Evolutionary conservation across 1,140 invertebrate genomes (phyloP).

Genomic region (Scaptomyza pallida): DNA sequence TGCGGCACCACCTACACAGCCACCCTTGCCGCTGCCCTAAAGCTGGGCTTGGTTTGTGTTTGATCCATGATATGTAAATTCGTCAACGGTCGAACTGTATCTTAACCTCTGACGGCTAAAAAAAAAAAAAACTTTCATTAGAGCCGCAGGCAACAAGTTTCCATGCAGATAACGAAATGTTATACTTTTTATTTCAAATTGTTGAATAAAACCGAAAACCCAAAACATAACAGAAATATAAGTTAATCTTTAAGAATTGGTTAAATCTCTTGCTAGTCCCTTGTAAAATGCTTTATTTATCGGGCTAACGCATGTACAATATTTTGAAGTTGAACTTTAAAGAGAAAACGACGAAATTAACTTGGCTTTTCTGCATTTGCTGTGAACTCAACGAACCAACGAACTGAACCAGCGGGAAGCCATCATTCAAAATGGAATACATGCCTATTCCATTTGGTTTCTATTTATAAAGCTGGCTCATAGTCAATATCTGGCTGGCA

Average conservation of each 20-base stretch:
- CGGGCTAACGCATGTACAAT: no score
- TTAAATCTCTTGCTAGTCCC: no score
- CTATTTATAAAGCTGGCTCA: constrained; percentile 42
- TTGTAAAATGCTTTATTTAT: not conserved
- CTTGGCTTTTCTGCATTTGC: not conserved
- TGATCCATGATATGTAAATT: constrained; percentile 58
- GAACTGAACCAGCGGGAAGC: not conserved
- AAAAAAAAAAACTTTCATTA: constrained; percentile 18
- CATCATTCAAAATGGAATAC: constrained; percentile 3
- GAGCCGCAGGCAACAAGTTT: constrained; percentile 31
- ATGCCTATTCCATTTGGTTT: constrained; percentile 49
- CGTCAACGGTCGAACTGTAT: constrained; percentile 12
- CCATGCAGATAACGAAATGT: no score
- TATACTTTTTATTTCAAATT: no score
- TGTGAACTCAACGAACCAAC: no score
- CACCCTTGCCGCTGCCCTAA: not conserved
- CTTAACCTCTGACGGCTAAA: constrained; percentile 34
- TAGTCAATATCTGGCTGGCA: not conserved
- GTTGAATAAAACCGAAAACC: no score
- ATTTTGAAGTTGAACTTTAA: not conserved
- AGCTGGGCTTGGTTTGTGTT: constrained; percentile 22
- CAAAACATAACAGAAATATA: no score
- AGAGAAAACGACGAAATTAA: not conserved
- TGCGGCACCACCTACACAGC: not conserved
- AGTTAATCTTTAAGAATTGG: no score